Conservation (phyloP, 2,113 vertebrate species). For the Microtus pennsylvanicus region DNA sequence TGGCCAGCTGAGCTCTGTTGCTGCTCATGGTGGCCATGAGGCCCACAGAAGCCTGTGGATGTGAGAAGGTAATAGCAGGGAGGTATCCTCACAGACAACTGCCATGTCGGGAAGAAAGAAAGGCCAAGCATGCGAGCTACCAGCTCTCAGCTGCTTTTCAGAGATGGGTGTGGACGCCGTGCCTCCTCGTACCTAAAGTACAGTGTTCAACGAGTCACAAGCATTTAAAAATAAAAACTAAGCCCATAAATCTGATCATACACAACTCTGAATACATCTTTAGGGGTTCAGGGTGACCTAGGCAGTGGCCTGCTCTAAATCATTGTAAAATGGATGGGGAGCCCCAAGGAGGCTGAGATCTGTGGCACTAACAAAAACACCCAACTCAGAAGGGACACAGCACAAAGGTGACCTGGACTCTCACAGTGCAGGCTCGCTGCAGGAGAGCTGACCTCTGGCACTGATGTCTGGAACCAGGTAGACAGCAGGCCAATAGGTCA, state of each 20-base stretch:
- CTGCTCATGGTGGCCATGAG: not conserved
- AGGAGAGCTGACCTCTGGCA: not conserved
- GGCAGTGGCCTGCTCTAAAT: not conserved
- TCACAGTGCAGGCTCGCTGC: not conserved
- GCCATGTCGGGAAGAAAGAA: not conserved
- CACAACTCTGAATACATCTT: not conserved
- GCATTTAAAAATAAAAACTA: not conserved
- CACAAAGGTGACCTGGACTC: not conserved
- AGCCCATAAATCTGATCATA: not conserved
- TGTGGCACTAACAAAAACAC: not conserved
- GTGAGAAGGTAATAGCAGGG: conserved; percentile 40
- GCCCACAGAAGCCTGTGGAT: conserved; percentile 29
- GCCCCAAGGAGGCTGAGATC: not conserved
- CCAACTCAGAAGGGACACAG: not conserved
- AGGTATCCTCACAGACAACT: conserved; percentile 8
- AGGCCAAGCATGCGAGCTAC: not conserved
- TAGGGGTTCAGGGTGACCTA: not conserved
- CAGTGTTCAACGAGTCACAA: not conserved
- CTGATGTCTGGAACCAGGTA: rapidly evolving
- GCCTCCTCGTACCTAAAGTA: not conserved
- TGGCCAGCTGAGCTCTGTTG: not conserved
- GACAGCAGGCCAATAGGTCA: not conserved
- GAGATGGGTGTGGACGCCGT: not conserved
- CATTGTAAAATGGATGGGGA: not conserved
- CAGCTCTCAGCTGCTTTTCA: not conserved